Percentiles rank a stretch among this genome's conserved stretches.
Evolutionary conservation across 2,797 vertebrate genomes (phyloP).

Genomic region (Euthynnus affinis): DNA sequence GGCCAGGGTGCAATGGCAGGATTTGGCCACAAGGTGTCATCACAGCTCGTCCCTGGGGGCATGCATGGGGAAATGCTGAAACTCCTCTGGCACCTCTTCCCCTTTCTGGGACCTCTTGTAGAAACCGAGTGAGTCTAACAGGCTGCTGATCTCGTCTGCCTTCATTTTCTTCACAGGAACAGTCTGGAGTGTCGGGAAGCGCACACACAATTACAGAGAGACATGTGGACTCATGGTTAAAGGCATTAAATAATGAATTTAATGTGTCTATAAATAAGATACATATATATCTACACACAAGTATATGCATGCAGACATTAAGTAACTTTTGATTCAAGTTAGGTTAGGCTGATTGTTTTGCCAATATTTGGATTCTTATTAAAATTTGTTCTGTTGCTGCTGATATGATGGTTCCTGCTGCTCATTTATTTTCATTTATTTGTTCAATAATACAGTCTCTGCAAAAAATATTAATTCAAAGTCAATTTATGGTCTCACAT

Average conservation of each 20-base stretch:
- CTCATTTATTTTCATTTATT: constrained; percentile 35
- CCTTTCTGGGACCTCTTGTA: constrained; percentile 88
- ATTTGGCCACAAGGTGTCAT: constrained; percentile 74
- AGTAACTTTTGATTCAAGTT: neutral
- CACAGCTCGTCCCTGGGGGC: constrained; percentile 87
- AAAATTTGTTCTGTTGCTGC: neutral
- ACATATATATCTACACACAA: neutral
- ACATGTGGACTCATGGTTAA: constrained; percentile 24
- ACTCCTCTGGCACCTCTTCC: constrained; percentile 88
- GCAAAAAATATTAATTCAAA: constrained; percentile 15
- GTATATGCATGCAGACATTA: neutral
- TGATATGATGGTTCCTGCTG: neutral
- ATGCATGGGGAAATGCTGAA: constrained; percentile 85
- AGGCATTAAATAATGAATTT: constrained; percentile 2
- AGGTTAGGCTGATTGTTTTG: neutral
- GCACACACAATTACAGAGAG: constrained; percentile 6
- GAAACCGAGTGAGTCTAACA: constrained; percentile 89
- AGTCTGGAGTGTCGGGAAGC: constrained; percentile 70
- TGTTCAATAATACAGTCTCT: constrained; percentile 12
- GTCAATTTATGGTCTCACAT: constrained; percentile 29
- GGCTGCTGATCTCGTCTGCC: constrained; percentile 85
- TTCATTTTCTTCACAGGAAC: constrained; percentile 86
- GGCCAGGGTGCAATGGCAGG: constrained; percentile 67
- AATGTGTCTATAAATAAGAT: neutral
- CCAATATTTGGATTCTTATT: constrained; percentile 20